Evolutionary conservation across 2,888 invertebrate species (phyloP), one percentile per base, ranked within the genome.

Genomic region (Ceratothoa steindachneri): DNA sequence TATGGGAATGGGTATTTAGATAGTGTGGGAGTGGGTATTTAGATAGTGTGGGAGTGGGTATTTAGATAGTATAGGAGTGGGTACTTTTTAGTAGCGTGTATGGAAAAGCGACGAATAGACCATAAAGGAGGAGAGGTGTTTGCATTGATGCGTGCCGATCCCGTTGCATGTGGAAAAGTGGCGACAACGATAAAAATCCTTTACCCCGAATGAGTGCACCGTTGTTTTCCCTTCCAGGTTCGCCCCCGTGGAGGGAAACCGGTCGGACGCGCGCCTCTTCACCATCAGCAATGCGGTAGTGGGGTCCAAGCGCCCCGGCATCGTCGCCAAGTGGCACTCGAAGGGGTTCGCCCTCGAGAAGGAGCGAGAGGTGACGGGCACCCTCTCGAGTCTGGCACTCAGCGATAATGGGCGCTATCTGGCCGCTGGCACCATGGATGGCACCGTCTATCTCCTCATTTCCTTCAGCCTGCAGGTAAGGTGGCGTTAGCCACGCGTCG

Each of bases 401-500:
- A 87, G 95, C 74, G 93, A 95, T 84, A 95, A 97, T 86, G 97
- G 97, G 0, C 87, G 92, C 75, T 98, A 93, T 85, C 88, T 97
- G 0, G 95, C 93, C 72, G 89, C 95, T 19, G 97, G 97, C 7
- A 95, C 95, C 53, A 95, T 97, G 92, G 92, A 80, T 30, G 97
- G 97, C 67, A 93, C 92, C 81, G 93, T 97, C 15, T 90, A 92
- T 80, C 91, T 97, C 81, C 93, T 93, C 83, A 89, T 95, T 80
- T 92, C 94, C 65, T 97, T 95, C 85, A 97, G 93, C 85, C 87
- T 97, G 82, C 93, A 95, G 83, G 86, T 86, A 81, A n/a, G n/a
- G n/a, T n/a, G n/a, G n/a, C n/a, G n/a, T 80, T 80, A 73, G 29
- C 71, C 28, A 52, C 30, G n/a, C n/a, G n/a, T n/a, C n/a, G n/a